Conservation (phyloP, 2,888 invertebrate genomes). For the Cheilosia impressa region DNA sequence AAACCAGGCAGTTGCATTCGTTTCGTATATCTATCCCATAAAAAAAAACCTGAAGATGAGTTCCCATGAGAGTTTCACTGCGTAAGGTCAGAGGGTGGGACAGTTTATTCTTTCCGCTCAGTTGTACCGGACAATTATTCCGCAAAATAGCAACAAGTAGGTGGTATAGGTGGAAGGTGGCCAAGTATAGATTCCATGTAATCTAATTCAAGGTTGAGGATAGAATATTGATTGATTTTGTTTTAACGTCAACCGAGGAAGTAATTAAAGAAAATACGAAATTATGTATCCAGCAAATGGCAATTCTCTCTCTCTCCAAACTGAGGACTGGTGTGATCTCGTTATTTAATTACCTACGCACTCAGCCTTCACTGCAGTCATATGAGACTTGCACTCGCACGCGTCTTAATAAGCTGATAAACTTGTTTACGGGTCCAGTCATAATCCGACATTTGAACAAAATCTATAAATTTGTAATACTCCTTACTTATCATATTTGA, state of each 20-base stretch:
- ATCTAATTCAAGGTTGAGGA: slow-evolving; percentile 4
- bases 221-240: not conserved
- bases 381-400: not conserved
- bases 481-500: slow-evolving; percentile 4
- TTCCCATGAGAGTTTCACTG: no score
- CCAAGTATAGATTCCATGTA: not conserved
- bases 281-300: slow-evolving; percentile 1
- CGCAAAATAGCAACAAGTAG: not conserved
- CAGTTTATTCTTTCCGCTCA: no score
- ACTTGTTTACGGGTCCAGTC: slow-evolving; percentile 34
- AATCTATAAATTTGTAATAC: slow-evolving; percentile 22
- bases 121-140: not conserved
- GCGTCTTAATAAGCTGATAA: slow-evolving; percentile 31
- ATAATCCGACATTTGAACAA: slow-evolving; percentile 21
- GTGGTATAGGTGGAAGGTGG: not conserved
- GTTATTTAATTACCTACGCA: slow-evolving; percentile 33
- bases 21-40: no score
- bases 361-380: slow-evolving; percentile 32
- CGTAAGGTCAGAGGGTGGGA: no score
- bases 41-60: no score
- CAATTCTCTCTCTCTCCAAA: slow-evolving; percentile 1
- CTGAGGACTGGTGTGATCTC: slow-evolving; percentile 7
- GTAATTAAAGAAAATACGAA: slow-evolving; percentile 12
- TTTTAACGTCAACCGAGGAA: slow-evolving; percentile 16
- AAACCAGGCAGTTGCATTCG: no score